Conservation (phyloP, 2,113 vertebrate species). For the Meleagris gallopavo region DNA sequence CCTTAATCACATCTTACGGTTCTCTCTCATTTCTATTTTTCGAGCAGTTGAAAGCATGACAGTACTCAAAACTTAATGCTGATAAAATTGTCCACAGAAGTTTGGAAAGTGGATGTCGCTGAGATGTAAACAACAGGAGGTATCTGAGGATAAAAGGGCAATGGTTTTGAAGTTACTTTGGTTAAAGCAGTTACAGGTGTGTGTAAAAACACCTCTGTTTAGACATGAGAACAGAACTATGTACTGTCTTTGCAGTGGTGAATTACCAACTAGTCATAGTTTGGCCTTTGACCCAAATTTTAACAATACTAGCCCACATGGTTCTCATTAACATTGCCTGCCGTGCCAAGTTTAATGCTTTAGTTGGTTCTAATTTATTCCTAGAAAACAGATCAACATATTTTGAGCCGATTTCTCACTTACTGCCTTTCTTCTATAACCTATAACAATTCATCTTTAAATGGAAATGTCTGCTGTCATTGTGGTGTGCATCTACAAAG, state of each 20-base stretch:
- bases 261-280: not conserved
- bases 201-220: not conserved
- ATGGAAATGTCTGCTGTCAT: not conserved
- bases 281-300: not conserved
- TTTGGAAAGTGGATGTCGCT: not conserved
- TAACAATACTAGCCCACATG: not conserved
- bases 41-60: not conserved
- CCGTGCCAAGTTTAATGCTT: not conserved
- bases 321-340: not conserved
- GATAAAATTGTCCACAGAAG: not conserved
- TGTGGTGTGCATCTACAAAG: not conserved
- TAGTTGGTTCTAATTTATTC: not conserved
- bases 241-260: not conserved
- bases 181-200: not conserved
- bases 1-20: not conserved
- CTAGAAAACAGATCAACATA: not conserved
- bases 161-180: rapidly evolving
- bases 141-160: too few relatives aligned
- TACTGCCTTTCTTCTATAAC: not conserved
- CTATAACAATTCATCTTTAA: not conserved
- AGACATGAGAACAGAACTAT: not conserved
- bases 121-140: not conserved
- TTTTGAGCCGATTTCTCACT: not conserved
- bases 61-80: not conserved
- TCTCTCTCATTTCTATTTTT: not conserved